Evolutionary conservation across 2,888 invertebrate species (phyloP).

Genomic region (Cyaniris semiargus): DNA sequence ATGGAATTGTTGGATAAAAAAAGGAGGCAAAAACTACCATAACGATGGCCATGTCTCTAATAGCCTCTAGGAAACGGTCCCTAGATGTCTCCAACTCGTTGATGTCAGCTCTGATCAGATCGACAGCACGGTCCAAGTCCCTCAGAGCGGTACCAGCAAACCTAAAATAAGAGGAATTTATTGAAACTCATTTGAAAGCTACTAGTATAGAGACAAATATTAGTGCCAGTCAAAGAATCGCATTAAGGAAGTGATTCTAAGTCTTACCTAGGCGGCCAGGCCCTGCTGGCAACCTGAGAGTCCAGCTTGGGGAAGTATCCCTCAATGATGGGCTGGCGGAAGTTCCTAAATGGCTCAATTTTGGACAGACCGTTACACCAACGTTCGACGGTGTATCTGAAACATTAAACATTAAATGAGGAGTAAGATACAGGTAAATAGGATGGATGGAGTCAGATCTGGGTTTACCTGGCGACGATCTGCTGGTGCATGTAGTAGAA

Average conservation of each 20-base stretch:
- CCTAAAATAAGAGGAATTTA: slow-evolving; percentile 37
- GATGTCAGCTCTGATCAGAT: slow-evolving; percentile 82
- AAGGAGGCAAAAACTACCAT: slow-evolving; percentile 38
- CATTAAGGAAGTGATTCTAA: background rate
- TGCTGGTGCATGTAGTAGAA: slow-evolving; percentile 91
- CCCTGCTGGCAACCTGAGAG: slow-evolving; percentile 86
- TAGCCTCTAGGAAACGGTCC: slow-evolving; percentile 84
- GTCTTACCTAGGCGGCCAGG: slow-evolving; percentile 86
- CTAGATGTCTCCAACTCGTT: slow-evolving; percentile 85
- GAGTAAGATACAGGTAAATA: background rate
- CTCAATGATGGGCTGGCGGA: slow-evolving; percentile 85
- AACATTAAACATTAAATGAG: background rate
- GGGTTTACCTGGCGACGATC: slow-evolving; percentile 79
- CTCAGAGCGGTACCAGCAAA: slow-evolving; percentile 73
- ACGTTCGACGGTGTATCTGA: slow-evolving; percentile 88
- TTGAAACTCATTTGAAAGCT: background rate
- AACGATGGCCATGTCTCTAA: slow-evolving; percentile 62
- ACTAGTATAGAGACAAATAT: background rate
- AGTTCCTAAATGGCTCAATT: slow-evolving; percentile 82
- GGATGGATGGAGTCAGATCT: background rate
- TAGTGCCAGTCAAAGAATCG: too few species aligned
- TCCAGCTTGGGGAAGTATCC: slow-evolving; percentile 93
- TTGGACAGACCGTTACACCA: slow-evolving; percentile 85
- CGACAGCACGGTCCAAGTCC: slow-evolving; percentile 82
- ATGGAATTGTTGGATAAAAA: background rate